A percentile compares a stretch with the other conserved stretches of the same genome.
phyloP scores from a whole-genome alignment of 2,113 vertebrate genomes.

The Ranitomeya imitator region DNA sequence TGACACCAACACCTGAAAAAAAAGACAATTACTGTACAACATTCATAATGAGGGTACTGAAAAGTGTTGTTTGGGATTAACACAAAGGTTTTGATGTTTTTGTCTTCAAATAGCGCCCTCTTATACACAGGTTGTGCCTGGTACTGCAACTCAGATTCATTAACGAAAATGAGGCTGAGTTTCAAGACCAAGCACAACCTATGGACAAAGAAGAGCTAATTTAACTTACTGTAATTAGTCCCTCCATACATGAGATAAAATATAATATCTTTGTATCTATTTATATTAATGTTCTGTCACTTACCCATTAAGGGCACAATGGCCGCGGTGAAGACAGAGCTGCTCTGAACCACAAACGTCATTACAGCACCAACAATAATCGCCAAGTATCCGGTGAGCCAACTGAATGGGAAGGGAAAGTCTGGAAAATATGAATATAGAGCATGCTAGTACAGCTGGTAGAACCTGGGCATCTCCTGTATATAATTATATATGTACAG shows the following conservation, averaged over 20 bases:
- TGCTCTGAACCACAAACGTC: constrained; percentile 98
- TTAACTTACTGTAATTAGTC: too few species aligned
- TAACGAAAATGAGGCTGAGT: too few species aligned
- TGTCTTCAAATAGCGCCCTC: neutral
- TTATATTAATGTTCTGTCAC: constrained; percentile 57
- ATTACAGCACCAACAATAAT: constrained; percentile 91
- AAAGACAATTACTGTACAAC: neutral
- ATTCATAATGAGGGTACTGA: neutral
- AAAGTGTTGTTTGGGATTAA: neutral
- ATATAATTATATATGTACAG: neutral
- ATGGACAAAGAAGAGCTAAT: neutral
- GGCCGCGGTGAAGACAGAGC: constrained; percentile 95
- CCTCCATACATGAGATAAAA: too few species aligned
- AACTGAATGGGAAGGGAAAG: constrained; percentile 91
- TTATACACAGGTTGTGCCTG: neutral
- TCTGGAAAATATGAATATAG: constrained; percentile 69
- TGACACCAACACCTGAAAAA: constrained; percentile 86
- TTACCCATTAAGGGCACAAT: constrained; percentile 95
- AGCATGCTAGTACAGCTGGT: neutral
- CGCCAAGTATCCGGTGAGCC: constrained; percentile 92
- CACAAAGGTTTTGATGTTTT: neutral
- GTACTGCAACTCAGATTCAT: neutral
- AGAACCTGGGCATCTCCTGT: neutral
- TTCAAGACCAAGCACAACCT: neutral
- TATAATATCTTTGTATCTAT: too few species aligned